phyloP scores from a whole-genome alignment of 2,797 vertebrate genomes.

The Yasuhikotakia modesta region DNA sequence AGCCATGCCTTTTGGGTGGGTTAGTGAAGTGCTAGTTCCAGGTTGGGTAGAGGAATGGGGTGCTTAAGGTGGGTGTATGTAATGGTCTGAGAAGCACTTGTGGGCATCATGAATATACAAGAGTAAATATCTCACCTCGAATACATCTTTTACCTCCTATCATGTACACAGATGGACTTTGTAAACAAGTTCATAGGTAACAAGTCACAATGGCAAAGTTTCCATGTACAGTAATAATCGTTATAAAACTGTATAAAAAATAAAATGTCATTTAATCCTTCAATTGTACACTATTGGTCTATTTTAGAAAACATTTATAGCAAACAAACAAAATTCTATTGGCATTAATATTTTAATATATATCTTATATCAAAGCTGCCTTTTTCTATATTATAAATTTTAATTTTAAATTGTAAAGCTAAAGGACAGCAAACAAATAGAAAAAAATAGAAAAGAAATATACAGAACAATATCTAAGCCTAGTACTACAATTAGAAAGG shows the following conservation, averaged over 20 bases:
- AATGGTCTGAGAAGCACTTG: constrained; percentile 53
- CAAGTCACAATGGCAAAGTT: constrained; percentile 36
- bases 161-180: constrained; percentile 21
- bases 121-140: background rate
- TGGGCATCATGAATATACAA: constrained; percentile 58
- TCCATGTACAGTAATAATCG: background rate
- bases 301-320: background rate
- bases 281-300: background rate
- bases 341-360: background rate
- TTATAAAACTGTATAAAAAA: background rate
- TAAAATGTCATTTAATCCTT: background rate
- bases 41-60: constrained; percentile 12
- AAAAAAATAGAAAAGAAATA: background rate
- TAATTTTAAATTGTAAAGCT: background rate
- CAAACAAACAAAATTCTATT: background rate
- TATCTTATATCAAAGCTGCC: background rate
- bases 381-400: background rate
- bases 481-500: background rate
- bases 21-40: constrained; percentile 9
- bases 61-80: constrained; percentile 40
- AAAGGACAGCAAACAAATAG: background rate
- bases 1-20: constrained; percentile 21
- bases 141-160: constrained; percentile 49
- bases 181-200: constrained; percentile 27
- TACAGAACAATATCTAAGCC: background rate